A percentile compares a stretch with the other conserved stretches of the same genome.
phyloP scores from a whole-genome alignment of 37 sponge, comb jelly and placozoan species.

The Agelas oroides region DNA sequence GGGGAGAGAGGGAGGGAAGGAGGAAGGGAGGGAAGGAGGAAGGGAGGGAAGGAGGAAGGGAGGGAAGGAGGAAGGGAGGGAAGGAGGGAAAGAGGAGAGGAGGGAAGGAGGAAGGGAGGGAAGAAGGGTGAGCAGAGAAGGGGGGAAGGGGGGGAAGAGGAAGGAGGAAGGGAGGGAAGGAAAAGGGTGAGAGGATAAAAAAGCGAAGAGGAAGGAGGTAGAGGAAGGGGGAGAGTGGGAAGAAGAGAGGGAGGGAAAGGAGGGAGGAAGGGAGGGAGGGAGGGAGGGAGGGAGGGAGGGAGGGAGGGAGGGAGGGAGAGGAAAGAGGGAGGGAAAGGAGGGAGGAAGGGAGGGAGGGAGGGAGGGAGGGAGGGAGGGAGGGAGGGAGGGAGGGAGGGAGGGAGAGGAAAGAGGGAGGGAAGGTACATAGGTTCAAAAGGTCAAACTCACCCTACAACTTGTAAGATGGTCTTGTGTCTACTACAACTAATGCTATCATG shows the following conservation, averaged over 20 bases:
- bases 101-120: too few relatives aligned
- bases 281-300: not conserved
- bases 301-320: constrained; percentile 27
- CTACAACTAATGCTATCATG: too few relatives aligned
- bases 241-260: not conserved
- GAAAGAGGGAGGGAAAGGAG: not conserved
- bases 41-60: not conserved
- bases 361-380: constrained; percentile 9
- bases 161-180: too few relatives aligned
- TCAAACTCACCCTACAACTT: too few relatives aligned
- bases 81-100: not conserved
- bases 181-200: not conserved
- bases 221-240: not conserved
- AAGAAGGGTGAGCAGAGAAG: not conserved
- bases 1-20: constrained; percentile 1
- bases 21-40: constrained; percentile 3
- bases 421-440: too few relatives aligned
- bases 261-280: not conserved
- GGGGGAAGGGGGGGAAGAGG: not conserved
- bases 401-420: constrained; percentile 15
- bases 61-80: not conserved
- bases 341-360: not conserved
- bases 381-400: constrained; percentile 11
- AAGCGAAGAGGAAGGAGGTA: not conserved
- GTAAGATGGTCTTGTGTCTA: too few relatives aligned